Evolutionary conservation across 2,797 vertebrate genomes (phyloP).

Genomic region (Acipenser transmontanus): DNA sequence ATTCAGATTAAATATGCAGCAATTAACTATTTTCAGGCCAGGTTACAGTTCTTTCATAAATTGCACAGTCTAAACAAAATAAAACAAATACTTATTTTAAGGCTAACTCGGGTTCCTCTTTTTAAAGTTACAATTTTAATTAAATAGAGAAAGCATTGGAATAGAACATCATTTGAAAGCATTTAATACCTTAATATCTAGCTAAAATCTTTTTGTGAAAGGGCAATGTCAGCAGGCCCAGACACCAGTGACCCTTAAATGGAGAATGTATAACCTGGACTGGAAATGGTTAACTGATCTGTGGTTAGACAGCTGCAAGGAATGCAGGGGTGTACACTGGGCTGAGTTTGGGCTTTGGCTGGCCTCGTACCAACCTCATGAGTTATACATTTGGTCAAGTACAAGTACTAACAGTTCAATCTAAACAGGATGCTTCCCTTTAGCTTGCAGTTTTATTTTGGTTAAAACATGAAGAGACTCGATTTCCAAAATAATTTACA

Average conservation of each 20-base stretch:
- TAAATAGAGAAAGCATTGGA: too few species aligned
- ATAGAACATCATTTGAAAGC: too few species aligned
- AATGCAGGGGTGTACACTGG: conserved; percentile 26
- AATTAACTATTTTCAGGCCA: conserved; percentile 50
- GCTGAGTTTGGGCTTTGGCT: conserved; percentile 13
- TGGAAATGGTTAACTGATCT: conserved; percentile 59
- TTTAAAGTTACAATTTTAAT: too few species aligned
- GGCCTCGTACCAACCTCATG: neutral
- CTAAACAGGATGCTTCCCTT: neutral
- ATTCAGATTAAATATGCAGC: neutral
- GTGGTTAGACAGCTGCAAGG: conserved; percentile 32
- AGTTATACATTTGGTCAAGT: neutral
- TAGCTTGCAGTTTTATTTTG: neutral
- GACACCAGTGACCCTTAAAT: too few species aligned
- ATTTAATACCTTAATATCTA: too few species aligned
- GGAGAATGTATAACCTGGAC: conserved; percentile 45
- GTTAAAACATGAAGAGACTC: neutral
- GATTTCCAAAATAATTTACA: too few species aligned
- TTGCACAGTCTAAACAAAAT: too few species aligned
- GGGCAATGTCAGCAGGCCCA: too few species aligned
- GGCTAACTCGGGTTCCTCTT: too few species aligned
- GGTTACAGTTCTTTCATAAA: conserved; percentile 25
- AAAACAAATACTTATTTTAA: too few species aligned
- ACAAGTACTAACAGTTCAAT: neutral
- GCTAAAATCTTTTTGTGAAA: too few species aligned